Conservation (phyloP, 2,113 vertebrate species). For the Chamaea fasciata region DNA sequence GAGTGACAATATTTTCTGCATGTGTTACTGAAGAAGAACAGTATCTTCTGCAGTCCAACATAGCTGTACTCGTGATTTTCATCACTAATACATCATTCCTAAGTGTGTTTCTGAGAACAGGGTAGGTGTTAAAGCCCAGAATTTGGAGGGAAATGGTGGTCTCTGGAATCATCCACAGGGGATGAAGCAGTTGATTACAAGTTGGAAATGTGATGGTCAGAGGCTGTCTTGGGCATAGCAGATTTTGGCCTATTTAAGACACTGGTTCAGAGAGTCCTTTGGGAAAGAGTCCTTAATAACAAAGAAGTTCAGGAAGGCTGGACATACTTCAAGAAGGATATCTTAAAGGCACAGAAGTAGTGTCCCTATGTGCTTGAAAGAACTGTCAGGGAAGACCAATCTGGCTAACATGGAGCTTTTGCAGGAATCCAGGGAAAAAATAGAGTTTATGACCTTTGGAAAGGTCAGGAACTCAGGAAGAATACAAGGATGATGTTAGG, state of each 20-base stretch:
- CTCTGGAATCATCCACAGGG: background rate
- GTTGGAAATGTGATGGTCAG: background rate
- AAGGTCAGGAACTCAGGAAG: background rate
- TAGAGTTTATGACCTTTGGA: background rate
- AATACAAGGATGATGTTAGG: background rate
- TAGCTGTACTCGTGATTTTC: background rate
- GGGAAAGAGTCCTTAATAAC: background rate
- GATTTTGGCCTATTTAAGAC: background rate
- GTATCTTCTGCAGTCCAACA: background rate
- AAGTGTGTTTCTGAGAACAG: background rate
- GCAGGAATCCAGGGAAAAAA: background rate
- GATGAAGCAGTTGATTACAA: background rate
- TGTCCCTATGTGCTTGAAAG: background rate
- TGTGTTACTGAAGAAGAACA: background rate
- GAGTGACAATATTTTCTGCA: background rate
- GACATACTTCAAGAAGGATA: background rate
- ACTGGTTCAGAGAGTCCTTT: background rate
- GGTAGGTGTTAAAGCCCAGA: background rate
- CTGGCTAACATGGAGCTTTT: accelerated
- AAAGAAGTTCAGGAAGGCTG: background rate
- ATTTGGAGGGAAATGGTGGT: background rate
- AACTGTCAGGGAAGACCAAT: background rate
- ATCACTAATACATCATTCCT: background rate
- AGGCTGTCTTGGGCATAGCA: background rate
- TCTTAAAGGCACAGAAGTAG: background rate